phyloP scores from a whole-genome alignment of 2,113 vertebrate species.

The Tragelaphus buxtoni region DNA sequence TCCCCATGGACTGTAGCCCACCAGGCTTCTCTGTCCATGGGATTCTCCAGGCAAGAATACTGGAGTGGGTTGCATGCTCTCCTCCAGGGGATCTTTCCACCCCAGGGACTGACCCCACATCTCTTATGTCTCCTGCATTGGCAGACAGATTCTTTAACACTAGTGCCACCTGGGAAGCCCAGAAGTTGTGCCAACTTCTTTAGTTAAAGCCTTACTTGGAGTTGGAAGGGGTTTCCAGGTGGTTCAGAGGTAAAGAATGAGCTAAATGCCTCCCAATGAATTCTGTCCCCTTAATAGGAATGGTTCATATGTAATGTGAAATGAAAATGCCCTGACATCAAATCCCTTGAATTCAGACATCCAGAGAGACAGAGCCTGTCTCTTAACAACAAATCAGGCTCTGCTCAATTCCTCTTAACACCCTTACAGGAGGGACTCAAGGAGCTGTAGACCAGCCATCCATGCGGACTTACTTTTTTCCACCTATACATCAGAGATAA shows the following conservation, averaged over 20 bases:
- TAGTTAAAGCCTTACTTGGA: neutral
- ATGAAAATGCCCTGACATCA: neutral
- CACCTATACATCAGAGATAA: slow-evolving; percentile 58
- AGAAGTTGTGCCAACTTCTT: neutral
- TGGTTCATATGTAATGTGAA: neutral
- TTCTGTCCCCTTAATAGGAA: neutral
- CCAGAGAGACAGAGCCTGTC: neutral
- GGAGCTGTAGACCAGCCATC: neutral
- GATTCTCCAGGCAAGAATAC: neutral
- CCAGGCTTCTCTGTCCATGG: neutral
- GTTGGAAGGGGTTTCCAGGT: neutral
- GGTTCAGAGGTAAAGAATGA: neutral
- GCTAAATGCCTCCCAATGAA: neutral
- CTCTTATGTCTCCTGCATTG: neutral
- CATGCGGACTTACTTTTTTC: neutral
- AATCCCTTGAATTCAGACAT: neutral
- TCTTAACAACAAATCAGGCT: slow-evolving; percentile 45
- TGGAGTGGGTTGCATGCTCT: neutral
- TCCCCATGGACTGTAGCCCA: neutral
- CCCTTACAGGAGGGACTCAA: neutral
- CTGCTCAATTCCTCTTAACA: neutral
- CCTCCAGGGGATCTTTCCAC: neutral
- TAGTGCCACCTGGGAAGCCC: neutral
- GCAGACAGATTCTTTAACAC: neutral
- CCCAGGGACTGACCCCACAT: neutral